Evolutionary conservation across 2,113 vertebrate species (phyloP).

Genomic region (Delphinus delphis): DNA sequence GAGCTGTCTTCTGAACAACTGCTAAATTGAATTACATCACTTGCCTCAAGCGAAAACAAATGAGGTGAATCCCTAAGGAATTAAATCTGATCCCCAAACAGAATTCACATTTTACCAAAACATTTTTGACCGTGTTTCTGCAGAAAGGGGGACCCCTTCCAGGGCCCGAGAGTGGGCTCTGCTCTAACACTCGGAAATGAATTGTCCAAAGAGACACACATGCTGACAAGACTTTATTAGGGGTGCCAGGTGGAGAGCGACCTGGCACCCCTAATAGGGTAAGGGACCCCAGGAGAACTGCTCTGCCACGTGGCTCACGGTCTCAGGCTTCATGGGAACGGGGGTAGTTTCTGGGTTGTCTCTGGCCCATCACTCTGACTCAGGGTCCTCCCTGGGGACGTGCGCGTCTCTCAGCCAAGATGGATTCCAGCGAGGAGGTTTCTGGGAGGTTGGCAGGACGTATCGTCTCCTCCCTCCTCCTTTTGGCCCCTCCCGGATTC

Average conservation of each 20-base stretch:
- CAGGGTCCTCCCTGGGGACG: not conserved
- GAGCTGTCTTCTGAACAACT: not conserved
- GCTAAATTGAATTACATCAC: not conserved
- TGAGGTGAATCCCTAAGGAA: not conserved
- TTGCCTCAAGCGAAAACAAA: not conserved
- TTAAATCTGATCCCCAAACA: not conserved
- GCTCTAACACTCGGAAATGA: not conserved
- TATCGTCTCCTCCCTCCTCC: not conserved
- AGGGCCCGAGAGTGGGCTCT: not conserved
- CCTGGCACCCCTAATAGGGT: too few species aligned
- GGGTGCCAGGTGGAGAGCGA: rapidly evolving
- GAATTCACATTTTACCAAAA: not conserved
- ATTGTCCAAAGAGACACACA: not conserved
- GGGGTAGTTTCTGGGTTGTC: not conserved
- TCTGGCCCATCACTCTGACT: not conserved
- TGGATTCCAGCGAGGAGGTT: not conserved
- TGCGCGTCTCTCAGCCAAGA: not conserved
- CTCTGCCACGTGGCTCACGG: not conserved
- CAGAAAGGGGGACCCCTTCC: not conserved
- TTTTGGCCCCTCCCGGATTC: not conserved
- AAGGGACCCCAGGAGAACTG: not conserved
- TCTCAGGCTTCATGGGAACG: not conserved
- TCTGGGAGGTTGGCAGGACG: not conserved
- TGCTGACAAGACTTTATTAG: not conserved
- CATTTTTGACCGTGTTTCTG: not conserved